Base-by-base conservation (phyloP, 2,888 invertebrate genomes). In the Nymphalis urticae region DNA sequence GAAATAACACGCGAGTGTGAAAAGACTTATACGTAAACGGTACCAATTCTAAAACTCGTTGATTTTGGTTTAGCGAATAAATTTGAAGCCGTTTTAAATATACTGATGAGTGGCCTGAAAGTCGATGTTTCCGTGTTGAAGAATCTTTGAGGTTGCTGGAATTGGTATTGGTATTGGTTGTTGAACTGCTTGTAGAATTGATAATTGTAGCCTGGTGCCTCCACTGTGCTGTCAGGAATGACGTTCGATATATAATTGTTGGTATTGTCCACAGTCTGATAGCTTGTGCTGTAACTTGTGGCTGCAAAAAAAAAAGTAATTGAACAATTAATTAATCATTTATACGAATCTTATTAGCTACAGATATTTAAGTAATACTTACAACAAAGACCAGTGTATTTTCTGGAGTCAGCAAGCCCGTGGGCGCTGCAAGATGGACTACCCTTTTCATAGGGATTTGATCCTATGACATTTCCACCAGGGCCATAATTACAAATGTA, bases 401-500 rank as follows among this genome's bases (percentile, higher is more conserved):
- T 95, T 74, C 93, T 92, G 27, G 97, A 97, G 69, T 95, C 94
- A 50, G 93, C 90, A 84, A 96, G 94, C 73, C 96, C 96, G 80
- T 94, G 95, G 75, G 90, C 93, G 75, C 92, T 93, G 89, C 97
- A 97, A 61, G 95, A 94, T 24, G 97, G 96, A 74, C 93, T 93
- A 63, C 97, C 97, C 79, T 94, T 95, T 83, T 95, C 94, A 85
- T 97, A 97, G 16, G 97, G 97, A 73, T 94, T 94, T 79, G 94
- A 94, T 74, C 96, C 96, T 73, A 96, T 93, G 64, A 97, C 95
- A 81, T 97, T 97, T 73, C 97, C 97, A 73, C 95, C 95, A 16
- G 97, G 96, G 66, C 96, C 97, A 81, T 97, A 97, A 90, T 97
- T 97, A 93, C 97, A 97, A 65, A 97, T 96, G 87, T 96, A 97